Percentiles rank a stretch among this genome's conserved stretches.
phyloP scores from a whole-genome alignment of 2,797 vertebrate species.

The Hafferia zeledoni region DNA sequence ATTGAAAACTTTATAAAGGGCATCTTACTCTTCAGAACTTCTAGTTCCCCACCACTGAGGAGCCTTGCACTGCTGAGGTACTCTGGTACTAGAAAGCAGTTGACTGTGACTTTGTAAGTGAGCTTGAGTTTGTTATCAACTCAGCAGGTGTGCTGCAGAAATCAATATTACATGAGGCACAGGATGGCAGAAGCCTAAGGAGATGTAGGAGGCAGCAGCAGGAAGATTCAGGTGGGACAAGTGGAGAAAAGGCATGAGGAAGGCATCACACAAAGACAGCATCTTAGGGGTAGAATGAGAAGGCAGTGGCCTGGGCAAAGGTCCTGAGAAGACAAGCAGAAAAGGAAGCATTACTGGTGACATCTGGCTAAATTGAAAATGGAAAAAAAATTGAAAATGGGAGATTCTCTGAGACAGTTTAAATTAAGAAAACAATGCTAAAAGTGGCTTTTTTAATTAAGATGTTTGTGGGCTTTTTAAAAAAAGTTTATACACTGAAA shows the following conservation, averaged over 20 bases:
- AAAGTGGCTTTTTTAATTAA: neutral
- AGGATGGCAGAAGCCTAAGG: neutral
- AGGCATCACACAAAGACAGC: neutral
- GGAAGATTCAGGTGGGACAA: neutral
- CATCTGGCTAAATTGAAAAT: neutral
- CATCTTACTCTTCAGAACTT: neutral
- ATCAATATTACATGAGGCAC: neutral
- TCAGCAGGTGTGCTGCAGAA: fast-evolving
- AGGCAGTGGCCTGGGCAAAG: neutral
- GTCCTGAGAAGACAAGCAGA: neutral
- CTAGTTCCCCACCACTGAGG: neutral
- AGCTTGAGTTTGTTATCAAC: neutral
- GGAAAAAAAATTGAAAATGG: neutral
- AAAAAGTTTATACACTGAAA: neutral
- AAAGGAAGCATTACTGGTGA: neutral
- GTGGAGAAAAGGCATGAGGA: neutral
- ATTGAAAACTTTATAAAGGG: neutral
- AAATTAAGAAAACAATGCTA: neutral
- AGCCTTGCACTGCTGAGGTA: neutral
- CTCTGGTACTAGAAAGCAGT: neutral
- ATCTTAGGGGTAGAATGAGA: neutral
- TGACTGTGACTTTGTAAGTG: neutral
- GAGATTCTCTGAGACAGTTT: neutral
- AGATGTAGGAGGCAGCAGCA: neutral
- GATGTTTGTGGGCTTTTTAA: neutral